Evolutionary conservation across 1,140 invertebrate species (phyloP).

Genomic region (Drosophila repleta): DNA sequence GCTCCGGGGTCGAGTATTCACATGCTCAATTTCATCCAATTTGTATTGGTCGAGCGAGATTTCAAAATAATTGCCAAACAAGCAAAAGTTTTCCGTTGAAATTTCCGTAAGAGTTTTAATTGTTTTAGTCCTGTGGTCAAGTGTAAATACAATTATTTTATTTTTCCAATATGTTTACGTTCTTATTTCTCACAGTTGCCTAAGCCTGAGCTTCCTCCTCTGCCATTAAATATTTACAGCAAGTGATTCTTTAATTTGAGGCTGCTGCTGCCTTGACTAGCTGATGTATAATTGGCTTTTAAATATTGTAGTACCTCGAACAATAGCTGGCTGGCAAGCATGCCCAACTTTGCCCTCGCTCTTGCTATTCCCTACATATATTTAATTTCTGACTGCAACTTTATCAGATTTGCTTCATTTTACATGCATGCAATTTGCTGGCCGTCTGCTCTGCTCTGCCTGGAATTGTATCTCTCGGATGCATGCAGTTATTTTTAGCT

Average conservation of each 20-base stretch:
- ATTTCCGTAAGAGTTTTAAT: slow-evolving; percentile 27
- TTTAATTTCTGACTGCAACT: slow-evolving; percentile 23
- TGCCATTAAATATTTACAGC: background rate
- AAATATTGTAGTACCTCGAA: slow-evolving; percentile 16
- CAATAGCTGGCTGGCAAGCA: background rate
- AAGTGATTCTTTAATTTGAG: background rate
- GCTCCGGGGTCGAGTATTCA: slow-evolving; percentile 9
- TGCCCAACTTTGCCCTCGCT: background rate
- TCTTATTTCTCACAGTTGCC: background rate
- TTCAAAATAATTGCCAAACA: slow-evolving; percentile 16
- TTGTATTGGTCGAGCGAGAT: slow-evolving; percentile 8
- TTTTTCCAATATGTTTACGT: slow-evolving; percentile 5
- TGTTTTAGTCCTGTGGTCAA: slow-evolving; percentile 16
- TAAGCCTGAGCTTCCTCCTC: background rate
- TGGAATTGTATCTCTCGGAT: slow-evolving; percentile 10
- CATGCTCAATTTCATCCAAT: slow-evolving; percentile 36
- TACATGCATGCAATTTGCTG: slow-evolving; percentile 17
- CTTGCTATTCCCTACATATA: background rate
- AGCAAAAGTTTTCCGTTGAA: slow-evolving; percentile 2
- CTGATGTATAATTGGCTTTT: slow-evolving; percentile 25
- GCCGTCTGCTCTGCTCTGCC: slow-evolving; percentile 6
- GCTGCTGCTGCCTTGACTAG: slow-evolving; percentile 1
- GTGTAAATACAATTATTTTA: slow-evolving; percentile 13
- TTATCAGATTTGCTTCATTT: slow-evolving; percentile 31
- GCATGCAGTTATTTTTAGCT: slow-evolving; percentile 9